These are phyloP conservation scores for Passer domesticus DNA, from an alignment of 2,113 vertebrate genomes.

Conservation along the genomic window DNA sequence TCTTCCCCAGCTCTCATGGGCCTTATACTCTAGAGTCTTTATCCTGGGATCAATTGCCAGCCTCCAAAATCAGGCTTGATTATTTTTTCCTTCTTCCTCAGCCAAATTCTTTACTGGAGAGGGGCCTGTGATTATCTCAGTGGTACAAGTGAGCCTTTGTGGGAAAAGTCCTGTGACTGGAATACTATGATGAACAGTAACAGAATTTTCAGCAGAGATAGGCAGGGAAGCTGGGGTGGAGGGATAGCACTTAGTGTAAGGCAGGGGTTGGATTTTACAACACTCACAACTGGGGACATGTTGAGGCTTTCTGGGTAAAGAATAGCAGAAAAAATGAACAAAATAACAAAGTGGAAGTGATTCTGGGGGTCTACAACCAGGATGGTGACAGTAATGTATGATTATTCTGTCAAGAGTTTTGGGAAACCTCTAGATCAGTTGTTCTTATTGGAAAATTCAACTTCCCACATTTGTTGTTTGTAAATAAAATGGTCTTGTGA, in stretches of 20 bases:
- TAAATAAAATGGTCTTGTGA: neutral
- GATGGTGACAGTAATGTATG: neutral
- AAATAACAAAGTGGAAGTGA: neutral
- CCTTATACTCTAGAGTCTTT: neutral
- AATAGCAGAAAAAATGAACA: neutral
- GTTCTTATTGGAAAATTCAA: neutral
- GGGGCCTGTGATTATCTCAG: neutral
- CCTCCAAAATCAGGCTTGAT: neutral
- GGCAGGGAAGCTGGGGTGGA: neutral
- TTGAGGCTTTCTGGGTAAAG: neutral
- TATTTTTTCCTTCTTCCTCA: neutral
- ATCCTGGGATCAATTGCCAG: neutral
- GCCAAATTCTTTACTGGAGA: neutral
- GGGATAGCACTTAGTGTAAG: neutral
- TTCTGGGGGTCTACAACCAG: neutral
- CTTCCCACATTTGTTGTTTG: neutral
- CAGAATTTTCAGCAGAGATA: neutral
- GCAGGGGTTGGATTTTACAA: neutral
- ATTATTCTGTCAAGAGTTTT: neutral
- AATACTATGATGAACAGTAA: neutral
- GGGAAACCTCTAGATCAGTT: neutral
- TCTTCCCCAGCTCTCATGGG: neutral
- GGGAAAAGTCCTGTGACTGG: neutral
- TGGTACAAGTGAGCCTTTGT: neutral
- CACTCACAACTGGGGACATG: neutral